Evolutionary conservation across 1,140 invertebrate genomes (phyloP), one percentile per base, ranked within the genome.

Genomic region (Trachymyrmex cornetzi): DNA sequence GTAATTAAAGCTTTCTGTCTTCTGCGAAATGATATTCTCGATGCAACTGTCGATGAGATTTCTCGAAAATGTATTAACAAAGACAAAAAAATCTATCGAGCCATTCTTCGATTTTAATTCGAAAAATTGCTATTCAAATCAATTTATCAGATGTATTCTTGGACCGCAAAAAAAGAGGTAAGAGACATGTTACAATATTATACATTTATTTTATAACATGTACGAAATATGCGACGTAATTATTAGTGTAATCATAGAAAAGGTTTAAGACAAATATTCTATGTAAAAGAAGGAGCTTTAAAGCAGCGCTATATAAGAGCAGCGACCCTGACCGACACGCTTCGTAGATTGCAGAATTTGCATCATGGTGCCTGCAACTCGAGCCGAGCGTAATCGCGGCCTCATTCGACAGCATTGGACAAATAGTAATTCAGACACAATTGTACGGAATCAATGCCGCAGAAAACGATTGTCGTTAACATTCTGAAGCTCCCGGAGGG

Each of bases 361-460:
- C 72, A 75, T 88, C 67, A 53, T 57, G 66, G n/a, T 50, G 77
- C 66, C 9, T 38, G 30, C 66, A 50, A 57, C 44, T 69, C 22
- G 66, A 69, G 66, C 38, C 55, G 34, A 19, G 27, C 34, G 27
- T 67, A 63, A 80, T 79, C 63, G 63, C 53, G 53, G 63, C 63
- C 88, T 90, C 85, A 71, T 75, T 82, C 86, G 77, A 84, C 50
- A 55, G 30, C 66, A 50, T 59, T 67, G 59, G 24, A 61, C 89
- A 87, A 89, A 90, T 77, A 86, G 86, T 74, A 88, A 88, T 90
- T 91, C 72, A 87, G 72, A 57, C 81, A 87, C 88, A 91, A 91
- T 89, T 87, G 77, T 81, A 44, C n/a, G 59, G 61, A 91, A 90
- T 91, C 79, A 77, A 77, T 79, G 74, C 55, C 48, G 59, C 30